Percentiles rank a stretch among this genome's conserved stretches.
These are phyloP conservation scores for Spilosoma lubricipeda DNA, from an alignment of 2,888 invertebrate genomes.

Conservation along the genomic window DNA sequence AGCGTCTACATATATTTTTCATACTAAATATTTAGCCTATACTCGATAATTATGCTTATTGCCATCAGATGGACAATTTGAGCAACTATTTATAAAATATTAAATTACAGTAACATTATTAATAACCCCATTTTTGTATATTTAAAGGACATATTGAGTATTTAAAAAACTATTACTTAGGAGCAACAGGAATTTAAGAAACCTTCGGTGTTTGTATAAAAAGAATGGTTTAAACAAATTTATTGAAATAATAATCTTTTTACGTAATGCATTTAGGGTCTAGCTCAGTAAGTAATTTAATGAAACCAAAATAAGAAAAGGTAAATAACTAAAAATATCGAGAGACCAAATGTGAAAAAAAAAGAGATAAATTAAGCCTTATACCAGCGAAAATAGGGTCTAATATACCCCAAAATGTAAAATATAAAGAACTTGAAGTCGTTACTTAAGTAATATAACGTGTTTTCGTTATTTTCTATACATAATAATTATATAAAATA, in stretches of 20 bases:
- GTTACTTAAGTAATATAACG: conserved; percentile 9
- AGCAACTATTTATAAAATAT: conserved; percentile 53
- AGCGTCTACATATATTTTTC: conserved; percentile 18
- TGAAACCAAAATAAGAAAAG: not conserved
- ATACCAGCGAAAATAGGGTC: not conserved
- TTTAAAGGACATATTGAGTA: not conserved
- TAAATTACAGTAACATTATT: not conserved
- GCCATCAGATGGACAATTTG: conserved; percentile 59
- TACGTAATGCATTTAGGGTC: not conserved
- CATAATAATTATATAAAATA: not conserved
- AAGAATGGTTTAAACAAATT: not conserved
- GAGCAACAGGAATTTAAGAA: too few species aligned
- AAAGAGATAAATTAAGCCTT: not conserved
- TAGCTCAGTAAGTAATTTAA: too few species aligned
- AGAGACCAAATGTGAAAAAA: not conserved
- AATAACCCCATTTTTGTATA: not conserved
- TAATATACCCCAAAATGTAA: conserved; percentile 3
- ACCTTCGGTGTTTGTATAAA: not conserved
- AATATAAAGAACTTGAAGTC: not conserved
- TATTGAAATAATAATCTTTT: not conserved
- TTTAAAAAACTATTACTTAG: not conserved
- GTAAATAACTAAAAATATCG: not conserved
- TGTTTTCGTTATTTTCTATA: not conserved
- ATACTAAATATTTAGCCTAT: conserved; percentile 24
- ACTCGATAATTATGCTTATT: conserved; percentile 50